A percentile compares a stretch with the other conserved stretches of the same genome.
phyloP scores from a whole-genome alignment of 2,113 vertebrate genomes.

The Beaufortia kweichowensis region DNA sequence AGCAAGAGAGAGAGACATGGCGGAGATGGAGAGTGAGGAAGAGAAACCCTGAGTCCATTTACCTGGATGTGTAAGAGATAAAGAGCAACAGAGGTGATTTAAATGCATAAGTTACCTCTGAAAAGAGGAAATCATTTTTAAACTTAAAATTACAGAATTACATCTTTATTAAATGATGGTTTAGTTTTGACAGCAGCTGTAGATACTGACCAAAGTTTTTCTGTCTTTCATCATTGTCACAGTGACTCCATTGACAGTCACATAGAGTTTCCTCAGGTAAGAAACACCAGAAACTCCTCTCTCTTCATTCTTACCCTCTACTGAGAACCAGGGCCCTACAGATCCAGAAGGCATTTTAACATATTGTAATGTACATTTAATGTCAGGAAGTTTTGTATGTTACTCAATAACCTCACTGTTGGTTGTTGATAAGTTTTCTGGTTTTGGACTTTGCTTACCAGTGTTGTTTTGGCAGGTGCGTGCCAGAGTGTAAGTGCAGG shows the following conservation, averaged over 20 bases:
- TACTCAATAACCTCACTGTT: neutral
- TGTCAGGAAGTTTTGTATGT: too few species aligned
- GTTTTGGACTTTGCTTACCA: slow-evolving; percentile 52
- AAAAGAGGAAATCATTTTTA: neutral
- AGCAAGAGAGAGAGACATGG: slow-evolving; percentile 67
- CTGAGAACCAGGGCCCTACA: slow-evolving; percentile 78
- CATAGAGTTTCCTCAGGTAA: slow-evolving; percentile 73
- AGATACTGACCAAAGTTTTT: slow-evolving; percentile 70
- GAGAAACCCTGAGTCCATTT: slow-evolving; percentile 67
- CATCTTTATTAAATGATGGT: neutral
- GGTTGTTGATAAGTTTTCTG: neutral
- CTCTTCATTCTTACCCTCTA: slow-evolving; percentile 78
- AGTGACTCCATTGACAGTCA: slow-evolving; percentile 69
- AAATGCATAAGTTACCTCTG: neutral
- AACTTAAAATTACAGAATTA: too few species aligned
- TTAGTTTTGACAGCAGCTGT: neutral
- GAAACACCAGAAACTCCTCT: slow-evolving; percentile 67
- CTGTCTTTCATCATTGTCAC: slow-evolving; percentile 76
- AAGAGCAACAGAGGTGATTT: neutral
- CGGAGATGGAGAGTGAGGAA: slow-evolving; percentile 71
- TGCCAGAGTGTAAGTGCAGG: slow-evolving; percentile 81
- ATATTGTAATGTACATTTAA: too few species aligned
- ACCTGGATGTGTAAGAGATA: slow-evolving; percentile 64
- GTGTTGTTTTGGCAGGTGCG: slow-evolving; percentile 71
- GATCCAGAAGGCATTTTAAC: neutral